Evolutionary conservation across 1,140 invertebrate genomes (phyloP), one percentile per base, ranked within the genome.

Genomic region (Panulirus ornatus): DNA sequence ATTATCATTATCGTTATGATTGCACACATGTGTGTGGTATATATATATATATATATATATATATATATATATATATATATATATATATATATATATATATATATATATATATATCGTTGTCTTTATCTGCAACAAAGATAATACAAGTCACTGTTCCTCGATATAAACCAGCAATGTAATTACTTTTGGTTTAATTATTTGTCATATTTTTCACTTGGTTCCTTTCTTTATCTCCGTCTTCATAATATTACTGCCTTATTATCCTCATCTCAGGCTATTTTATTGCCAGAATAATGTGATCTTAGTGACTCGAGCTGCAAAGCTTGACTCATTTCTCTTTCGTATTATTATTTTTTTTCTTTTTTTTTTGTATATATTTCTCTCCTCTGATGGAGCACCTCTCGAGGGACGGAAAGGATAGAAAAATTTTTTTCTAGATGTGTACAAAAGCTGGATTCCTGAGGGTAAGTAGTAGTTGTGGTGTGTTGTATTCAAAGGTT

Each of bases 21-120:
- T 58, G 22, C 9, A 11, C 51, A 9, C 9, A 22, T 58, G 51
- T 58, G 9, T 14, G n/a, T n/a, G n/a, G n/a, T n/a, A n/a, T n/a
- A n/a, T n/a, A n/a, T n/a, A n/a, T n/a, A n/a, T n/a, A n/a, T 58
- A 58, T 58, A 58, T 58, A 58, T 58, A 58, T 58, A 58, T 58
- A 58, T 58, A 58, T 58, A 58, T 58, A 58, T 58, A 58, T 58
- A 58, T 58, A 58, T 58, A 58, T 58, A 58, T 58, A 58, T 58
- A 58, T 58, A 58, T 58, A 58, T 58, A 58, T 58, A 58, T 58
- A 58, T 58, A 58, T 58, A 58, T 58, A 11, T n/a, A n/a, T n/a
- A n/a, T n/a, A n/a, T n/a, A n/a, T n/a, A n/a, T n/a, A n/a, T n/a
- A n/a, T n/a, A n/a, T n/a, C n/a, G n/a, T n/a, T n/a, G n/a, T n/a